Evolutionary conservation across 2,888 invertebrate genomes (phyloP).

Genomic region (Cephonodes hylas): DNA sequence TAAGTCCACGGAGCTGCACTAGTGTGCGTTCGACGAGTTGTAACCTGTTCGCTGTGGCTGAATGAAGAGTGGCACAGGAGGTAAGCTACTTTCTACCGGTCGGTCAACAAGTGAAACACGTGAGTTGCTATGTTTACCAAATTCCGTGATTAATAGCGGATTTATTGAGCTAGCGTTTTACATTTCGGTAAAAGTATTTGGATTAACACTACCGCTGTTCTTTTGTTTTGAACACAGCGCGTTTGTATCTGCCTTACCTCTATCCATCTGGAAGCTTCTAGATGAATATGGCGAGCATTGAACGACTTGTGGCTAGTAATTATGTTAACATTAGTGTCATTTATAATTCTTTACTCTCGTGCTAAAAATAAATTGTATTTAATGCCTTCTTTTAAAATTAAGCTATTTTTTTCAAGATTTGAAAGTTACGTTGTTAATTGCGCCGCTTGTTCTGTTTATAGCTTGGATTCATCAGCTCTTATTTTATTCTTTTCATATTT

Average conservation of each 20-base stretch:
- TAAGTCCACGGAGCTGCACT: constrained; percentile 19
- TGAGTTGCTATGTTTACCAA: constrained; percentile 52
- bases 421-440: not conserved
- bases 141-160: constrained; percentile 21
- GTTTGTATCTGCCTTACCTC: too few relatives aligned
- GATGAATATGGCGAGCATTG: too few relatives aligned
- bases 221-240: too few relatives aligned
- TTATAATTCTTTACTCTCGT: not conserved
- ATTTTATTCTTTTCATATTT: not conserved
- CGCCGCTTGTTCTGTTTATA: not conserved
- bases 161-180: not conserved
- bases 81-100: constrained; percentile 78
- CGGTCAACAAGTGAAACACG: constrained; percentile 48
- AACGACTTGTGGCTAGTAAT: too few relatives aligned
- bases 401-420: not conserved
- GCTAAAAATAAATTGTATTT: not conserved
- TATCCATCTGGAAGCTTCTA: too few relatives aligned
- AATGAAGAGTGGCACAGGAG: constrained; percentile 77
- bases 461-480: not conserved
- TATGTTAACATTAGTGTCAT: not conserved
- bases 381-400: not conserved
- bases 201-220: too few relatives aligned
- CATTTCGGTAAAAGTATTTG: not conserved
- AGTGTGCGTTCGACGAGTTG: constrained; percentile 64
- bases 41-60: constrained; percentile 73